Base-by-base conservation (phyloP, 2,888 invertebrate genomes). In the Chorisops tibialis region DNA sequence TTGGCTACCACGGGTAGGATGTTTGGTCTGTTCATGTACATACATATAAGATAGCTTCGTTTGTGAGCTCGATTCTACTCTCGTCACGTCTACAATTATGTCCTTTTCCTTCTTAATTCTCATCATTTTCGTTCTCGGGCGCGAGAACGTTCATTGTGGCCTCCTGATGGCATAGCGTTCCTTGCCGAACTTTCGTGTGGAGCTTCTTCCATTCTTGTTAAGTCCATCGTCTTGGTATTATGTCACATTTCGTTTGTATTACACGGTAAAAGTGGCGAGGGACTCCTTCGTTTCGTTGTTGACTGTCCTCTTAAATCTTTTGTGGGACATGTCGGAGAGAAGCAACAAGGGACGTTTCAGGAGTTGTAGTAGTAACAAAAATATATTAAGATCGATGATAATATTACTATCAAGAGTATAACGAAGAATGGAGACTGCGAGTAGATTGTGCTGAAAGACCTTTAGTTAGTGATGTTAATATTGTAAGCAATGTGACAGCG, bases 241-340 rank as follows among this genome's bases (percentile, higher is more conserved):
- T 54, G 54, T 54, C 54, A 54, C 54, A 54, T 54, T 54, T 54
- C 22, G 41, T 54, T 54, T 54, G 54, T 41, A 54, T 54, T 54
- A 54, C 54, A 54, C 43, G 43, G 54, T 22, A 54, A 54, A 54
- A 54, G 54, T 54, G 54, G 39, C 54, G 41, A 41, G 54, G 54
- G 54, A 54, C 41, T 54, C 41, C 24, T 54, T 54, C 54, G 54
- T 41, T 54, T 54, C 41, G 41, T 54, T 41, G 43, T 54, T 54
- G 41, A 54, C 54, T 54, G 54, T 54, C 54, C 24, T 41, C 54
- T 54, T 54, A 54, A 54, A 54, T 54, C 54, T 54, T 54, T 24
- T 24, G 54, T 24, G 54, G 54, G 14, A 18, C 41, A 41, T 41
- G 41, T 14, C 47, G 7, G 22, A 9, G 50, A 50, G 43, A 54